Evolutionary conservation across 1,140 invertebrate genomes (phyloP).

Genomic region (Tetramorium alpestre): DNA sequence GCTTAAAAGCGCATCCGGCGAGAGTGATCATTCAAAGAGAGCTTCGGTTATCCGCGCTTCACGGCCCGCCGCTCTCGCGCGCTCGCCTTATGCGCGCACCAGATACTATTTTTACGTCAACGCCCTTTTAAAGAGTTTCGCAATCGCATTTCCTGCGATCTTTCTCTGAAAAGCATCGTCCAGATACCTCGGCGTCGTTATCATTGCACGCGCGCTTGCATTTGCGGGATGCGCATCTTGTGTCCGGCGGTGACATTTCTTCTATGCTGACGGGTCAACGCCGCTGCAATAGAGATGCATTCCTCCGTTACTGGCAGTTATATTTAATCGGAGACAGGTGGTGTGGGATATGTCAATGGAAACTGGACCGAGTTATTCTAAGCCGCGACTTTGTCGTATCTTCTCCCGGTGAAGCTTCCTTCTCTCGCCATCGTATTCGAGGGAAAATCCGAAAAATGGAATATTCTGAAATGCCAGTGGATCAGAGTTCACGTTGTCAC

Average conservation of each 20-base stretch:
- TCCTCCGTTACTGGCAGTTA: not conserved
- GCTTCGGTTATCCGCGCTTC: slow-evolving; percentile 55
- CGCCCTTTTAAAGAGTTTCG: slow-evolving; percentile 46
- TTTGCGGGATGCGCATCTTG: not conserved
- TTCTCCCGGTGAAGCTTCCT: not conserved
- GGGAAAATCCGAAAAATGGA: not conserved
- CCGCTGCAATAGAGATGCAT: not conserved
- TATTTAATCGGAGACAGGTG: slow-evolving; percentile 30
- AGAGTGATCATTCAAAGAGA: slow-evolving; percentile 54
- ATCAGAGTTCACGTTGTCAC: slow-evolving; percentile 3
- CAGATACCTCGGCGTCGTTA: slow-evolving; percentile 20
- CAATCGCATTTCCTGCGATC: slow-evolving; percentile 27
- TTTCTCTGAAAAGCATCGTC: slow-evolving; percentile 17
- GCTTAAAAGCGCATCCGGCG: slow-evolving; percentile 38
- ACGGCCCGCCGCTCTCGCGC: slow-evolving; percentile 43
- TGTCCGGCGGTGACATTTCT: slow-evolving; percentile 24
- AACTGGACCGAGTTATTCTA: slow-evolving; percentile 34
- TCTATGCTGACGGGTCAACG: slow-evolving; percentile 8
- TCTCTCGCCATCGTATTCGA: not conserved
- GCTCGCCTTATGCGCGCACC: slow-evolving; percentile 7
- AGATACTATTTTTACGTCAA: slow-evolving; percentile 54
- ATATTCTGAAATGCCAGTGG: slow-evolving; percentile 22
- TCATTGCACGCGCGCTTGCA: slow-evolving; percentile 52
- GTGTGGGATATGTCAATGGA: slow-evolving; percentile 5
- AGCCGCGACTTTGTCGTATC: slow-evolving; percentile 18